Percentiles rank a stretch among this genome's conserved stretches.
These are phyloP conservation scores for Phengaris arion DNA, from an alignment of 2,888 invertebrate species.

Conservation along the genomic window DNA sequence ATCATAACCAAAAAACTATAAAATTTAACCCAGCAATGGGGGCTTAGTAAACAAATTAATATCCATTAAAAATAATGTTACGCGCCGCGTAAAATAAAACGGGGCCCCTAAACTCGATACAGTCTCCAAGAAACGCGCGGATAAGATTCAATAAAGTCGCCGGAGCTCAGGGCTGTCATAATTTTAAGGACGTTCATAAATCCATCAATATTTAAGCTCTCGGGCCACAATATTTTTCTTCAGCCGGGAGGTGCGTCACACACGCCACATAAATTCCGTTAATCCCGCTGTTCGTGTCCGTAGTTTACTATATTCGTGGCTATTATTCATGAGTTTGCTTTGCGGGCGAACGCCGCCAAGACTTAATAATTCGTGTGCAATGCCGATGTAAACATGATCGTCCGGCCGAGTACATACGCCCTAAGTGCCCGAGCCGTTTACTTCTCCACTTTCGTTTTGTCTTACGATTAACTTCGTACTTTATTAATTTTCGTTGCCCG, in stretches of 20 bases:
- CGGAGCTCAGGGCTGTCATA: conserved; percentile 66
- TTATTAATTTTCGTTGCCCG: conserved; percentile 11
- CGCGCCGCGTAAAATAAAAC: conserved; percentile 53
- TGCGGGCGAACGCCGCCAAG: conserved; percentile 62
- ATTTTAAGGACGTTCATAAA: conserved; percentile 76
- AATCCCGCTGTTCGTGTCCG: conserved; percentile 62
- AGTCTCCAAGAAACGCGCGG: conserved; percentile 66
- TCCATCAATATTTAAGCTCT: conserved; percentile 77
- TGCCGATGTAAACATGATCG: conserved; percentile 53
- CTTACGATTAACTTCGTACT: conserved; percentile 21
- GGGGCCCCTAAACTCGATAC: conserved; percentile 57
- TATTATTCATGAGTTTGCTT: conserved; percentile 69
- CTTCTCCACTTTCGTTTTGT: conserved; percentile 34
- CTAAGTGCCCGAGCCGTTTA: conserved; percentile 33
- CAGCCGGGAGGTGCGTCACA: conserved; percentile 65
- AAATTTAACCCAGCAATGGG: background rate
- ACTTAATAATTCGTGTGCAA: conserved; percentile 63
- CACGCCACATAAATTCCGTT: conserved; percentile 72
- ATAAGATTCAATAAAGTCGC: conserved; percentile 72
- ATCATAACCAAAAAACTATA: background rate
- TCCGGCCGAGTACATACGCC: background rate
- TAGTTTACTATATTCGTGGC: conserved; percentile 58
- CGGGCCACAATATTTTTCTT: conserved; percentile 72
- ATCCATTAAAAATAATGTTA: conserved; percentile 30
- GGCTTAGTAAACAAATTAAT: conserved; percentile 17